Evolutionary conservation across 2,888 invertebrate genomes (phyloP), one percentile per base, ranked within the genome.

Genomic region (Acronicta leporina): DNA sequence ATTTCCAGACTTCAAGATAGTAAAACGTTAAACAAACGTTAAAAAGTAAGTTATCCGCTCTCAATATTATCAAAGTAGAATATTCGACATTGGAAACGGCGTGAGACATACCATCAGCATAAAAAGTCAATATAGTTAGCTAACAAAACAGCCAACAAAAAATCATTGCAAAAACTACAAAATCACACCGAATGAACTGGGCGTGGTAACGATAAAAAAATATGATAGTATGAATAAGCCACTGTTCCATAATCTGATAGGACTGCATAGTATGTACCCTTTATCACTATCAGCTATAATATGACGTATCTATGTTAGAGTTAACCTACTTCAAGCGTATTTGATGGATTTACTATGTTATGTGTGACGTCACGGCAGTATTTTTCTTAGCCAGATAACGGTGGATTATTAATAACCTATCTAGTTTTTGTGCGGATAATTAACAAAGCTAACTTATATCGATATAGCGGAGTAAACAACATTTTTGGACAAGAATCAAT

Each of bases 231-330:
- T 33, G 33, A 33, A 38, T 13, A 38, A 38, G 38, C 38, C 38
- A n/a, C 38, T 46, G 45, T 16, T n/a, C 16, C 49, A 55, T 20
- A 44, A 59, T 38, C 30, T 42, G 58, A 70, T 53, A 56, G 41
- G n/a, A 58, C 45, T 52, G 48, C 51, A 40, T 43, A 16, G 16
- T 3, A 20, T 2, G 4, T 33, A 14, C 48, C 14, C 27, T 48
- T 54, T 65, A 77, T 65, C 62, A 46, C 25, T 67, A 71, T 64
- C 72, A 63, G 15, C 16, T 41, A 67, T 59, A 62, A 52, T 57
- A 67, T 61, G 63, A 69, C 49, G 40, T 57, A 54, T 57, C 68
- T 57, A 59, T 62, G 45, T 43, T 67, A 51, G 45, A 74, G 43
- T 67, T 72, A 75, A 60, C 59, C 64, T 40, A 68, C 60, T 63